phyloP scores from a whole-genome alignment of 2,888 invertebrate genomes.

The Liodrosophila aerea region DNA sequence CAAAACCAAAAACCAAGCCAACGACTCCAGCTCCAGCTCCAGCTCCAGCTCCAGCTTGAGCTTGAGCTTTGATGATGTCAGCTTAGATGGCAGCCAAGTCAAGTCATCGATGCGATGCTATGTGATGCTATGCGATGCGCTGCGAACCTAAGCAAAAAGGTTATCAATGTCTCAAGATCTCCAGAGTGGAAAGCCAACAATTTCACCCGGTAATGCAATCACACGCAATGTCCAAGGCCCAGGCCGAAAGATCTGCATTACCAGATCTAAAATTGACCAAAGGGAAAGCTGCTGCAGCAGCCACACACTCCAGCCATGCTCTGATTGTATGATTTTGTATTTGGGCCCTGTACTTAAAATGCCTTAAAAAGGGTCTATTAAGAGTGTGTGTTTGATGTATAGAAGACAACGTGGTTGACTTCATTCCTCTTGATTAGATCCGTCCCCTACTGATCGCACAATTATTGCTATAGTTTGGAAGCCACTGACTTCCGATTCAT shows the following conservation, averaged over 20 bases:
- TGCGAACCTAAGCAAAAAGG: slow-evolving; percentile 69
- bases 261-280: slow-evolving; percentile 45
- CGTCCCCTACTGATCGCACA: no score
- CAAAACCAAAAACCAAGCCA: slow-evolving; percentile 56
- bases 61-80: slow-evolving; percentile 71
- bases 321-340: slow-evolving; percentile 29
- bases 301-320: slow-evolving; percentile 37
- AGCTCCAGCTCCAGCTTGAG: slow-evolving; percentile 19
- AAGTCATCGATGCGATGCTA: background rate
- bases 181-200: slow-evolving; percentile 59
- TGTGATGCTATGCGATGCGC: slow-evolving; percentile 1
- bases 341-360: no score
- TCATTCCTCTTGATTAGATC: no score
- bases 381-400: no score
- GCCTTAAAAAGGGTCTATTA: no score
- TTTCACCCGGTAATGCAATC: slow-evolving; percentile 75
- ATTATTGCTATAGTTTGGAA: no score
- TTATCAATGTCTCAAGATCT: slow-evolving; percentile 67
- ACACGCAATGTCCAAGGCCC: slow-evolving; percentile 69
- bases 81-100: slow-evolving; percentile 32
- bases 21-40: slow-evolving; percentile 24
- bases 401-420: no score
- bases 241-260: slow-evolving; percentile 36
- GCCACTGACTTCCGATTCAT: no score
- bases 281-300: slow-evolving; percentile 48